Evolutionary conservation across 2,888 invertebrate species (phyloP).

Genomic region (Drosophila leonis): DNA sequence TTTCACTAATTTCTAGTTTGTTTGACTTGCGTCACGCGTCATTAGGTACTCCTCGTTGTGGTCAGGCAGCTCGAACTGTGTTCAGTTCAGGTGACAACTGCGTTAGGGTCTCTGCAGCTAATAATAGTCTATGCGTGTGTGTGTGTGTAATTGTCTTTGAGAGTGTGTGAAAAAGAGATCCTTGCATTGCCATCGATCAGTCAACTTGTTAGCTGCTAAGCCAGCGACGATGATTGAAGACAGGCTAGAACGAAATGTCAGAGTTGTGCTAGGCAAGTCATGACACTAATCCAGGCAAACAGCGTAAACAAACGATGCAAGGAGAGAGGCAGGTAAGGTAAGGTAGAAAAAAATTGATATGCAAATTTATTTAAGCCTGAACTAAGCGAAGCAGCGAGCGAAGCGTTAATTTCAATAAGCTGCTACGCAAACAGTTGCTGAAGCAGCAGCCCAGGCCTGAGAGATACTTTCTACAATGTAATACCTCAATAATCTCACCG

Average conservation of each 20-base stretch:
- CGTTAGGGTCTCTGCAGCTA: slow-evolving; percentile 22
- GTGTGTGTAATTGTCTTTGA: slow-evolving; percentile 2
- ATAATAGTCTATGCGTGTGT: slow-evolving; percentile 23
- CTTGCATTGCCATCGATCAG: slow-evolving; percentile 48
- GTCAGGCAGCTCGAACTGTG: slow-evolving; percentile 17
- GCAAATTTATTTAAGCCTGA: slow-evolving; percentile 77
- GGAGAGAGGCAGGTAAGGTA: not conserved
- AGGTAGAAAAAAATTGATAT: slow-evolving; percentile 52
- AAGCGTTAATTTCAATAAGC: slow-evolving; percentile 74
- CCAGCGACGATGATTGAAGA: slow-evolving; percentile 68
- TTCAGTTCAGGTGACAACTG: slow-evolving; percentile 37
- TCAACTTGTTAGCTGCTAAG: slow-evolving; percentile 36
- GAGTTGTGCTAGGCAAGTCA: slow-evolving; percentile 35
- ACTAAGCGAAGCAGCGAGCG: slow-evolving; percentile 56
- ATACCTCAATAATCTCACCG: slow-evolving; percentile 75
- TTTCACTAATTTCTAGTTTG: slow-evolving; percentile 51
- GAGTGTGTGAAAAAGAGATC: slow-evolving; percentile 52
- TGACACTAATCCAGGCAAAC: slow-evolving; percentile 68
- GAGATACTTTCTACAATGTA: slow-evolving; percentile 68
- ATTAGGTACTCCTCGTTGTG: slow-evolving; percentile 58
- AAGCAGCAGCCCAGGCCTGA: slow-evolving; percentile 9
- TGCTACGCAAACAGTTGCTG: slow-evolving; percentile 59
- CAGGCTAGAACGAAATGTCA: slow-evolving; percentile 27
- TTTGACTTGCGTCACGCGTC: slow-evolving; percentile 69
- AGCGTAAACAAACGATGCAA: slow-evolving; percentile 47